Evolutionary conservation across 2,113 vertebrate species (phyloP), one percentile per base, ranked within the genome.

Genomic region (Aramus guarauna): DNA sequence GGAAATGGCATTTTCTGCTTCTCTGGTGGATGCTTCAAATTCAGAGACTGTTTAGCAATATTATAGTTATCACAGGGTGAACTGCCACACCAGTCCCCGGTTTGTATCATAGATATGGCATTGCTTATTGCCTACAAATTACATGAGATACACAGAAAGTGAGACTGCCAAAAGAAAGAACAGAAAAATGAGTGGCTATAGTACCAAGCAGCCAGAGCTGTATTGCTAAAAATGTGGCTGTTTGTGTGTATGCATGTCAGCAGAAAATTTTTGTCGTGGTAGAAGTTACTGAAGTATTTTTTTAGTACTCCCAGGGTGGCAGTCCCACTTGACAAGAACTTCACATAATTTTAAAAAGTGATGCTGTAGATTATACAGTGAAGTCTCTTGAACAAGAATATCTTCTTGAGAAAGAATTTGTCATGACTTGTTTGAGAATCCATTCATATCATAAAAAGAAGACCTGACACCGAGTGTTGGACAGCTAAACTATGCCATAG

Each of bases 1-100:
- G 63, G 78, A 92, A 82, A 66, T 36, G 76, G 30, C n/a, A 67
- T 96, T 97, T 97, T 96, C 59, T 94, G 60, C 69, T 91, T 94
- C 56, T 96, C 64, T 92, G 78, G 23, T 73, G 45, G 78, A 79
- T 97, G 80, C 80, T 96, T 94, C 58, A 82, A 63, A 97, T 95
- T 92, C 78, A 85, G 88, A 93, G 67, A 48, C 82, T 56, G 9
- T 79, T 95, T 47, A 88, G 55, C 60, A 84, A 16, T 83, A 24
- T 90, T 96, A 56, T 59, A 76, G 41, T 76, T 94, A 85, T 69
- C 60, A 77, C 63, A 78, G 87, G 72, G 64, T 90, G 43, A 69
- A 84, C n/a, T 77, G 52, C n/a, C 29, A 6, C 29, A 11, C 64
- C 9, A 9, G 52, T 77, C 26, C 29, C 13, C 60, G 53, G 23